Evolutionary conservation across 2,888 invertebrate species (phyloP), one percentile per base, ranked within the genome.

Genomic region (Horisme vitalbata): DNA sequence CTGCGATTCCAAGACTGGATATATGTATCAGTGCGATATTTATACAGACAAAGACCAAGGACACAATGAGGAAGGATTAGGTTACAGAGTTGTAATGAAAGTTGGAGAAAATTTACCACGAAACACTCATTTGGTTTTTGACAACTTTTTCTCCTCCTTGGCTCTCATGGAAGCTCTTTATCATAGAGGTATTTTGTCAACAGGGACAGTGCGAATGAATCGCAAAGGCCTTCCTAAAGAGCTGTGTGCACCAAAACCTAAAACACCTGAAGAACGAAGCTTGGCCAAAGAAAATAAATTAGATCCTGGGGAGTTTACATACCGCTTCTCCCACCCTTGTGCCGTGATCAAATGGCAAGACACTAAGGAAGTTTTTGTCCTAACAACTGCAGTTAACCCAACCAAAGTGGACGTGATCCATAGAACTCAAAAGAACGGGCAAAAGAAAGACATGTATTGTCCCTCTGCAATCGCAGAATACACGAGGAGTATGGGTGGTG

Each of bases 11-110:
- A 21, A 20, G 12, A 54, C 54, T 23, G 46, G 46, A 10, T 54
- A 50, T 41, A 31, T 51, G 18, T 47, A 51, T 45, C 31, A 55
- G 44, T 55, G 48, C 27, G 44, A 55, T 41, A 41, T 52, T 41
- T 55, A 49, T 52, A 49, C 55, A 34, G 55, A 52, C 13, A 49
- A 36, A 43, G 35, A 37, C 27, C 45, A 47, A 30, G 45, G 11
- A 47, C 37, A 37, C 26, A 44, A 36, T 38, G 50, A 54, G 41
- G 45, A 54, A 33, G 43, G 43, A 12, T 51, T 50, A 47, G 47
- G 50, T 28, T 41, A 44, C 20, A 51, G 50, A 41, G 55, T 55
- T n/a, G 34, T 55, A 36, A 27, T 55, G 38, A 45, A 45, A 15
- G 21, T 51, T 20, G 27, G 36, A 26, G 27, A 41, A 24, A 37